A percentile compares a stretch with the other conserved stretches of the same genome.
Evolutionary conservation across 2,888 invertebrate genomes (phyloP).

Genomic region (Empis livida): DNA sequence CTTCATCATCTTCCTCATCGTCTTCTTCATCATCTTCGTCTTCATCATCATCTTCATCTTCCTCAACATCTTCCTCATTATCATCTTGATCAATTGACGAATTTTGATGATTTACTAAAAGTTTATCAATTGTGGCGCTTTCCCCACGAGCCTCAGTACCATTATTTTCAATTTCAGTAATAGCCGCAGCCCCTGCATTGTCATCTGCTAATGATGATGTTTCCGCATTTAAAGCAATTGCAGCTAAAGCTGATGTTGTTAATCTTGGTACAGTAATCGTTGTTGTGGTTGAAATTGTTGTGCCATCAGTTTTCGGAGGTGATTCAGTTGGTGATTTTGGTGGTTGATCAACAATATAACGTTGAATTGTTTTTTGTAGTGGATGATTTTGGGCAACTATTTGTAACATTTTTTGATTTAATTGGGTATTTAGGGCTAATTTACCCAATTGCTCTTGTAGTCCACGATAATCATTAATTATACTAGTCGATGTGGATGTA

Average conservation of each 20-base stretch:
- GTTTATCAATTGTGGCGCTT: background rate
- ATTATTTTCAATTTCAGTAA: constrained; percentile 10
- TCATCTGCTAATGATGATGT: constrained; percentile 7
- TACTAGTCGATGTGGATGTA: constrained; percentile 12
- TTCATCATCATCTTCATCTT: constrained; percentile 14
- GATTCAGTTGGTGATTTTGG: constrained; percentile 36
- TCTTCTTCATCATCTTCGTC: constrained; percentile 20
- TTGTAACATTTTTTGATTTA: constrained; percentile 27
- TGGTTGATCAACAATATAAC: constrained; percentile 32
- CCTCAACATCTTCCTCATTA: constrained; percentile 11
- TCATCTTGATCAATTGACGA: background rate
- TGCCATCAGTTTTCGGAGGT: constrained; percentile 14
- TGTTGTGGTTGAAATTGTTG: constrained; percentile 7
- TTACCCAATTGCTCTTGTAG: constrained; percentile 20
- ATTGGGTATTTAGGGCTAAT: constrained; percentile 19
- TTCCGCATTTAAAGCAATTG: constrained; percentile 9
- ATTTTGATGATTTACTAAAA: too few relatives aligned
- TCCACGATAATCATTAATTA: constrained; percentile 15
- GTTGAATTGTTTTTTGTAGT: constrained; percentile 24
- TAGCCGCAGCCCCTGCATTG: constrained; percentile 22
- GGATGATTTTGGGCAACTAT: constrained; percentile 29
- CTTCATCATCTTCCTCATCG: constrained; percentile 21
- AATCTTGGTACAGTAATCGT: constrained; percentile 8
- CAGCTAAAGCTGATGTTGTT: constrained; percentile 9
- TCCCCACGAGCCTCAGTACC: background rate